Evolutionary conservation across 2,797 vertebrate genomes (phyloP), one percentile per base, ranked within the genome.

Genomic region (Salmo trutta): DNA sequence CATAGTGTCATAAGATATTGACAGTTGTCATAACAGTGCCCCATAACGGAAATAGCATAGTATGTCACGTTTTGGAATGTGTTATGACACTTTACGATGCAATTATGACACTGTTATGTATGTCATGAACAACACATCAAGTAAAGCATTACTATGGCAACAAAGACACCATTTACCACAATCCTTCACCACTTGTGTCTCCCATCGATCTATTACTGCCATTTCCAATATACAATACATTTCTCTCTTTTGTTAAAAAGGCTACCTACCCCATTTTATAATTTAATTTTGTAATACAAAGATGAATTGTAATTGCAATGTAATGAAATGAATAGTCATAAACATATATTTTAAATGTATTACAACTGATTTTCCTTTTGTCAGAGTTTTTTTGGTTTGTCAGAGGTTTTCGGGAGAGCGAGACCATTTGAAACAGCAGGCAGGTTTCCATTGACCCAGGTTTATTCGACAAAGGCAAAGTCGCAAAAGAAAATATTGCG

Each of bases 121-220:
- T 3, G 17, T 12, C 2, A 14, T 47, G 41, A 47, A 47, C 41
- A 47, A 14, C 12, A 12, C 41, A 47, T 47, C 41, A 47, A 24
- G 56, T 62, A 8, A n/a, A 64, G n/a, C 24, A 21, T 64, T 64
- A 67, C 31, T 86, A 88, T 72, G 69, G 59, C 78, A 67, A 91
- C 90, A 92, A 92, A 92, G 87, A 93, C 90, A 92, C 85, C 88
- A 91, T 93, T 88, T 90, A 87, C 92, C 88, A 94, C 90, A 79
- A 91, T 92, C 91, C 91, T 87, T 90, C 87, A 92, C 90, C 89
- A 91, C 85, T 85, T 89, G 91, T 92, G 91, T 93, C 90, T 93
- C 89, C 88, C 92, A 90, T 91, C 90, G 87, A 90, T 90, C 90
- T 91, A 91, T 91, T 93, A 94, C 94, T 95, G 94, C 94, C 94